Percentiles rank a stretch among this genome's conserved stretches.
These are phyloP conservation scores for Corbicula japonica DNA, from an alignment of 2,888 invertebrate genomes.

Conservation along the genomic window DNA sequence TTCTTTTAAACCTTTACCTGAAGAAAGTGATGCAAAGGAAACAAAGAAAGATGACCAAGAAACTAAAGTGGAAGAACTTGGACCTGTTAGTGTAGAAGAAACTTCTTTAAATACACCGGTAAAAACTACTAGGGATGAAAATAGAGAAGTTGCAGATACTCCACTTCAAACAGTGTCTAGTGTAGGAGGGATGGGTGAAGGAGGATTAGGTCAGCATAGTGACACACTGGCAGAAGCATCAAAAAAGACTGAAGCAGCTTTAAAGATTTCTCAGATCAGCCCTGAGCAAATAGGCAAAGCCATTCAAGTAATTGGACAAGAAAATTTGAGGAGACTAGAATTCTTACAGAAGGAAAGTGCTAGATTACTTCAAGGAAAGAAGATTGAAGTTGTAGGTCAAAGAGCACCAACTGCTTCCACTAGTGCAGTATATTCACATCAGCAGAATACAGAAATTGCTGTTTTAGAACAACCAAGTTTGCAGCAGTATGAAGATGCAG, in stretches of 20 bases:
- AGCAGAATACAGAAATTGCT: background rate
- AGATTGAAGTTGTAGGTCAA: conserved; percentile 52
- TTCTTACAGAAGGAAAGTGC: conserved; percentile 40
- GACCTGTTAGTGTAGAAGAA: background rate
- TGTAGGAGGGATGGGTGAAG: no score
- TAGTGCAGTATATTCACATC: background rate
- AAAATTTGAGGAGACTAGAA: conserved; percentile 56
- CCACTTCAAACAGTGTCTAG: no score
- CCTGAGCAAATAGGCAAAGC: conserved; percentile 59
- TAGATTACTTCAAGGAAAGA: conserved; percentile 32
- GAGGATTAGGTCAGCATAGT: no score
- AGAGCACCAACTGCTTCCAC: conserved; percentile 15
- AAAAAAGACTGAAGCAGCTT: conserved; percentile 14
- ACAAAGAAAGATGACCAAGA: background rate
- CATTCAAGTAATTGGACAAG: conserved; percentile 64
- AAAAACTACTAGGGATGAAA: no score
- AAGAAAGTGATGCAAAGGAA: conserved; percentile 15
- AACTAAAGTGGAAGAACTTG: conserved; percentile 1
- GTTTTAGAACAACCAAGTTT: background rate
- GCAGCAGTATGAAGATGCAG: conserved; percentile 36
- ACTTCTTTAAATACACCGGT: no score
- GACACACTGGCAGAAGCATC: conserved; percentile 8
- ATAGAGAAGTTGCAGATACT: no score
- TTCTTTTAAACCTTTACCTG: conserved; percentile 40
- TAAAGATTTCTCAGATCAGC: conserved; percentile 38